These are phyloP conservation scores for Machaerirhynchus nigripectus DNA, from an alignment of 2,113 vertebrate species.

Conservation along the genomic window DNA sequence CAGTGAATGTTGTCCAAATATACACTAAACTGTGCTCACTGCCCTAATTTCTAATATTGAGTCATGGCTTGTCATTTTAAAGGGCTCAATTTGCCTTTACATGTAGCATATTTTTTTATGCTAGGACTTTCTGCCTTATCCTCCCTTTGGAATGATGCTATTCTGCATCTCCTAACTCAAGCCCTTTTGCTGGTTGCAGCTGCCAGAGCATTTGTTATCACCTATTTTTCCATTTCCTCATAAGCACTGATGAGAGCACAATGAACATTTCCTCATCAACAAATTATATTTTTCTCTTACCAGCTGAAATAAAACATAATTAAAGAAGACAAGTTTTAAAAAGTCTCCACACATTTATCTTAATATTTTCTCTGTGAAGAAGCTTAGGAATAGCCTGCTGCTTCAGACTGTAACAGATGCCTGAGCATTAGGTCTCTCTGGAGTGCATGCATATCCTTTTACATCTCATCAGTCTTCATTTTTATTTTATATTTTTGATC, in stretches of 20 bases:
- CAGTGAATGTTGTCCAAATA: not conserved
- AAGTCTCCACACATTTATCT: not conserved
- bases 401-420: not conserved
- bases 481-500: not conserved
- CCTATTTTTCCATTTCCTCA: not conserved
- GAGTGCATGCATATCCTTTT: not conserved
- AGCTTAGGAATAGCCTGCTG: not conserved
- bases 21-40: not conserved
- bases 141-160: not conserved
- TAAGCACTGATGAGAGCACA: not conserved
- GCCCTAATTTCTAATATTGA: not conserved
- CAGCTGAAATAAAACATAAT: not conserved
- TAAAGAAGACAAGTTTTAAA: not conserved
- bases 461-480: conserved; percentile 5
- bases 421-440: not conserved
- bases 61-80: not conserved
- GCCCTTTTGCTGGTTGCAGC: not conserved
- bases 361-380: not conserved
- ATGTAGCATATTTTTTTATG: not conserved
- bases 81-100: not conserved
- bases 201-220: not conserved
- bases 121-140: not conserved
- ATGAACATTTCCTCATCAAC: not conserved
- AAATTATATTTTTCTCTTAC: not conserved
- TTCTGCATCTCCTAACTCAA: not conserved